Evolutionary conservation across 2,797 vertebrate species (phyloP).

Genomic region (Aeoliscus strigatus): DNA sequence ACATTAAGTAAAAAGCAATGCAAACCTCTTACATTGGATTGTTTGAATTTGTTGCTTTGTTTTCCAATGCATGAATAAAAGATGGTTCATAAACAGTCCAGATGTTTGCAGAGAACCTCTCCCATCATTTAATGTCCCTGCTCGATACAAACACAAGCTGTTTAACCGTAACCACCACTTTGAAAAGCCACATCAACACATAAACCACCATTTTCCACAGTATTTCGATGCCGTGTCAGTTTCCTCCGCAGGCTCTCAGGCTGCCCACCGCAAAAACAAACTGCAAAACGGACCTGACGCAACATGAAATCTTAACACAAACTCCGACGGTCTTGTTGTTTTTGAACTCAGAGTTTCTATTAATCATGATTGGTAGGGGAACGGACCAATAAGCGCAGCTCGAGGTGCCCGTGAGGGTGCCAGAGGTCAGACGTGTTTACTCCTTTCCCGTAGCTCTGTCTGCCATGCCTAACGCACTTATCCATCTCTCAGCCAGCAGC

Average conservation of each 20-base stretch:
- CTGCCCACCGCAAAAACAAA: background rate
- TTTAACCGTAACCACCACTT: background rate
- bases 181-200: conserved; percentile 5
- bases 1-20: conserved; percentile 12
- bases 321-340: conserved; percentile 14
- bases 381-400: conserved; percentile 36
- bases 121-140: conserved; percentile 13
- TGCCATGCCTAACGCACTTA: conserved; percentile 57
- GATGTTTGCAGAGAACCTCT: too few species aligned
- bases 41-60: too few species aligned
- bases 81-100: too few species aligned
- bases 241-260: background rate
- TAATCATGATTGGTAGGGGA: conserved; percentile 51
- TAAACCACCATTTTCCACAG: background rate
- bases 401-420: conserved; percentile 36
- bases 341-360: conserved; percentile 31
- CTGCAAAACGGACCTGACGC: conserved; percentile 17
- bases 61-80: conserved; percentile 18
- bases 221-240: too few species aligned
- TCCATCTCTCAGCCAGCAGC: conserved; percentile 63
- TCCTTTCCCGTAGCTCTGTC: conserved; percentile 54
- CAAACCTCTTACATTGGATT: too few species aligned
- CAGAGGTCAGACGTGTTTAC: conserved; percentile 62
- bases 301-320: conserved; percentile 18
- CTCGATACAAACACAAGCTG: conserved; percentile 7